Percentiles rank a stretch among this genome's conserved stretches.
These are phyloP conservation scores for Petromus typicus DNA, from an alignment of 2,113 vertebrate genomes.

Conservation along the genomic window DNA sequence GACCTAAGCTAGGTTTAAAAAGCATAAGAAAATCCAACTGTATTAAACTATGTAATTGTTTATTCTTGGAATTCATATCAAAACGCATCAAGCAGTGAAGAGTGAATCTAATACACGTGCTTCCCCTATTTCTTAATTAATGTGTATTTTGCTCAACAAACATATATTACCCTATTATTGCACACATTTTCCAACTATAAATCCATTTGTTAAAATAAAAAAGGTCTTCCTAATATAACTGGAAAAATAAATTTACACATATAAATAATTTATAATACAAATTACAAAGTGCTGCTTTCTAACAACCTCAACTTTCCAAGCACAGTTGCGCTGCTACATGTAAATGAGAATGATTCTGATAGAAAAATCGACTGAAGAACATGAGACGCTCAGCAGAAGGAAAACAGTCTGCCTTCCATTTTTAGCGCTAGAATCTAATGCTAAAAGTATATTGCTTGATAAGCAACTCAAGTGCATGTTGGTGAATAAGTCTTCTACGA, in stretches of 20 bases:
- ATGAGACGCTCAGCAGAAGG: not conserved
- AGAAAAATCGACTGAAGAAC: not conserved
- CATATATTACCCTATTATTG: not conserved
- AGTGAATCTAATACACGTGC: not conserved
- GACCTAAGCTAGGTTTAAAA: not conserved
- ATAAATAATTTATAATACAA: not conserved
- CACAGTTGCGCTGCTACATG: not conserved
- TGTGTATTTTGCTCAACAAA: not conserved
- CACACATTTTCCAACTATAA: not conserved
- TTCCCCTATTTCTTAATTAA: not conserved
- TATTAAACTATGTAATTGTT: not conserved
- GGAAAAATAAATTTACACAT: not conserved
- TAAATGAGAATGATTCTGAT: not conserved
- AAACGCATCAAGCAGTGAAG: not conserved
- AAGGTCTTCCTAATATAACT: not conserved
- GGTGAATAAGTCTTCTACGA: not conserved
- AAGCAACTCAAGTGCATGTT: not conserved
- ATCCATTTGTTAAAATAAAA: not conserved
- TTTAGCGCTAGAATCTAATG: not conserved
- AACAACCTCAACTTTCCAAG: not conserved
- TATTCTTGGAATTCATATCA: constrained; percentile 22
- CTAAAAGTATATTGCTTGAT: not conserved
- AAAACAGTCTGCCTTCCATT: not conserved
- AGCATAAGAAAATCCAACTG: not conserved
- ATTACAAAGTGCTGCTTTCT: not conserved